A percentile compares a stretch with the other conserved stretches of the same genome.
Evolutionary conservation across 2,113 vertebrate species (phyloP).

Genomic region (Axis porcinus): DNA sequence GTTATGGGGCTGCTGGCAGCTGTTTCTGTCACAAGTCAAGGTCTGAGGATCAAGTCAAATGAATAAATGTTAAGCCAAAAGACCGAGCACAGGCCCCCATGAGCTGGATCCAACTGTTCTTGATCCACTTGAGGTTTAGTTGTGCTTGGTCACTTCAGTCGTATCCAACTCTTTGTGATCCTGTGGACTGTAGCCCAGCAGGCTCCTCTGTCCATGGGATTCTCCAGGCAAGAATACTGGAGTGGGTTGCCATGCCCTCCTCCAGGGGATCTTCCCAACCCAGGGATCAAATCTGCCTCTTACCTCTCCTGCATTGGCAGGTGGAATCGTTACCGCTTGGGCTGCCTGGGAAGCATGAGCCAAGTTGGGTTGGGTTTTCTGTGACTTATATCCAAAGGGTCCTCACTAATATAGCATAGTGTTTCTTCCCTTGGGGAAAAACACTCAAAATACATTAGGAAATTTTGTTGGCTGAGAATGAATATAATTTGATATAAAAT

Average conservation of each 20-base stretch:
- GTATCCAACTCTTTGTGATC: neutral
- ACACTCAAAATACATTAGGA: neutral
- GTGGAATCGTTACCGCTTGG: neutral
- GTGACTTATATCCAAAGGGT: neutral
- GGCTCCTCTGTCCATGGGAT: neutral
- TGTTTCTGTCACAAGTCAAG: neutral
- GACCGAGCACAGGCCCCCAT: rapidly evolving
- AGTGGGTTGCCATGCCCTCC: neutral
- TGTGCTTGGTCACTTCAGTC: neutral
- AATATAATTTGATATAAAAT: slow-evolving; percentile 16
- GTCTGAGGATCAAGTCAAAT: neutral
- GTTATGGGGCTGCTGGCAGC: neutral
- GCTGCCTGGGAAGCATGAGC: neutral
- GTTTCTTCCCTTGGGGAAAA: neutral
- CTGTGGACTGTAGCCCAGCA: neutral
- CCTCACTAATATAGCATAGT: neutral
- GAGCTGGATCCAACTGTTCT: neutral
- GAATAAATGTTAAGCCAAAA: neutral
- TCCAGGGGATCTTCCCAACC: neutral
- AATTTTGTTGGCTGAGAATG: neutral
- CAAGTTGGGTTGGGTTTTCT: neutral
- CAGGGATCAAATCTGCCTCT: neutral
- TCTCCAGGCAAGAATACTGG: neutral
- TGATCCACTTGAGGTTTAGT: neutral
- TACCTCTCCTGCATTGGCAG: neutral